These are phyloP conservation scores for Miichthys miiuy DNA, from an alignment of 2,797 vertebrate genomes.

Conservation along the genomic window DNA sequence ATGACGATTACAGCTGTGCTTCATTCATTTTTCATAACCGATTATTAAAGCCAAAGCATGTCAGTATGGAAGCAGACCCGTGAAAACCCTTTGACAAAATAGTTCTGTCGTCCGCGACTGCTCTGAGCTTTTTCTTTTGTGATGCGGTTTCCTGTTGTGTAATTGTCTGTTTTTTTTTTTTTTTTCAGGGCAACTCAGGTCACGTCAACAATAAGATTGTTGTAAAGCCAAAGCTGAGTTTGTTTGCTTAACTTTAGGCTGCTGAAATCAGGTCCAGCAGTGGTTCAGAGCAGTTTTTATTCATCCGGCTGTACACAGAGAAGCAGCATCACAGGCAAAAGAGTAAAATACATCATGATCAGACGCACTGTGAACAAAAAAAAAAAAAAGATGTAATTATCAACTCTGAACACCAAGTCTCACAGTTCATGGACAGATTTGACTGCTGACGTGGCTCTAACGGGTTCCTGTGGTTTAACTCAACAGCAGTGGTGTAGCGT, in stretches of 20 bases:
- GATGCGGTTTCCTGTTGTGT: constrained; percentile 57
- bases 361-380: background rate
- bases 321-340: background rate
- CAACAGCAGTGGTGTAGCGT: background rate
- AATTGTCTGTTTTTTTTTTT: constrained; percentile 36
- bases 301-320: background rate
- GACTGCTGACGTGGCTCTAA: background rate
- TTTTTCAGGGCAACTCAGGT: background rate
- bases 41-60: background rate
- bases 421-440: background rate
- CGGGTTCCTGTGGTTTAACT: background rate
- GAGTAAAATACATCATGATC: background rate
- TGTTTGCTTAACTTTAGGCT: constrained; percentile 15
- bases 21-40: no score
- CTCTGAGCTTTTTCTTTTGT: background rate
- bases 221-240: constrained; percentile 1
- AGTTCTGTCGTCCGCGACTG: constrained; percentile 20
- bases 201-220: constrained; percentile 7
- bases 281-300: background rate
- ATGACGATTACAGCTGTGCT: no score
- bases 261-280: background rate
- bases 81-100: background rate
- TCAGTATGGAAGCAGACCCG: constrained; percentile 7
- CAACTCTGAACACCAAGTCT: background rate
- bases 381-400: background rate